Evolutionary conservation across 2,888 invertebrate genomes (phyloP).

Genomic region (Parelbella ahira): DNA sequence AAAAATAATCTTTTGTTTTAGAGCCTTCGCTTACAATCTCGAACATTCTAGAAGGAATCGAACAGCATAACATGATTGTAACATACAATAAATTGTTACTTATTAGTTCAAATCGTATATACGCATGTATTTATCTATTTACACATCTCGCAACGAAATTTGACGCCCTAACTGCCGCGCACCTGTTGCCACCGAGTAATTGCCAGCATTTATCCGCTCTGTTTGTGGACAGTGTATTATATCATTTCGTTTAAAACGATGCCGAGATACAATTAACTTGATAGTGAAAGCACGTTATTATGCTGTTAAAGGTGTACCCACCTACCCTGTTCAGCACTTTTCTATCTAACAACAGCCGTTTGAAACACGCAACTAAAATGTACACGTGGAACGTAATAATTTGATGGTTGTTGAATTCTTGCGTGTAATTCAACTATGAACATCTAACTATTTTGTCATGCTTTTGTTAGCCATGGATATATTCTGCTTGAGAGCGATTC

Average conservation of each 20-base stretch:
- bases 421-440: no score
- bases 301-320: conserved; percentile 9
- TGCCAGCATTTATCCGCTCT: conserved; percentile 36
- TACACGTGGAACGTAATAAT: no score
- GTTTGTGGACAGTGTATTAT: conserved; percentile 32
- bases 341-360: no score
- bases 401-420: no score
- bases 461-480: no score
- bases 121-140: conserved; percentile 29
- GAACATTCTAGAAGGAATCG: no score
- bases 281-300: conserved; percentile 23
- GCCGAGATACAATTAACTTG: conserved; percentile 22
- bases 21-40: no score
- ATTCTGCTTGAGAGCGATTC: no score
- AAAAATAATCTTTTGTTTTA: no score
- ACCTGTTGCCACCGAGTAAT: conserved; percentile 35
- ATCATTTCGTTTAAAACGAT: conserved; percentile 31
- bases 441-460: no score
- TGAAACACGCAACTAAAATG: no score
- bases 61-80: no score
- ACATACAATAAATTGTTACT: conserved; percentile 14
- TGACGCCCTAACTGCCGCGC: conserved; percentile 27
- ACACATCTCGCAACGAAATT: conserved; percentile 30
- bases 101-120: conserved; percentile 23
- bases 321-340: conserved; percentile 19